Evolutionary conservation across 2,797 vertebrate genomes (phyloP).

Genomic region (Girardinus metallicus): DNA sequence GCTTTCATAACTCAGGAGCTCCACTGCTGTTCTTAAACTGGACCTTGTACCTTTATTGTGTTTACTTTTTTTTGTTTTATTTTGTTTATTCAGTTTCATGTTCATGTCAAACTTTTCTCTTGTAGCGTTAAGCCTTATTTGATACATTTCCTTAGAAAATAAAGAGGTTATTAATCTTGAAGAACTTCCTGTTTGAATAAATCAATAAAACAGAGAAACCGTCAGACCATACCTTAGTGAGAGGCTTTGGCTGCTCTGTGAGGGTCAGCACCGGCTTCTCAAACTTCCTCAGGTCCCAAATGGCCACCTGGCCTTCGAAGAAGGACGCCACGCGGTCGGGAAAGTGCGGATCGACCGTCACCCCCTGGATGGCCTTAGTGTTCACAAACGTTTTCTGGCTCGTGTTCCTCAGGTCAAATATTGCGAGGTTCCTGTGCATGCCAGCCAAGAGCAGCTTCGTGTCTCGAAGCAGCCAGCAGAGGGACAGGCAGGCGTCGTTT

Average conservation of each 20-base stretch:
- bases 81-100: constrained; percentile 1
- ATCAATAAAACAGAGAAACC: neutral
- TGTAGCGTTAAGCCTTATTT: neutral
- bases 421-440: constrained; percentile 97
- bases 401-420: constrained; percentile 96
- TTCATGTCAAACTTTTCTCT: neutral
- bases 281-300: constrained; percentile 98
- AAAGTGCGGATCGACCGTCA: constrained; percentile 95
- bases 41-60: neutral
- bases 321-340: constrained; percentile 95
- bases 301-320: constrained; percentile 97
- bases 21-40: neutral
- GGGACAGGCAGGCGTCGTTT: constrained; percentile 96
- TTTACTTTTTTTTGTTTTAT: neutral
- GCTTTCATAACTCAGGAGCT: neutral
- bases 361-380: constrained; percentile 98
- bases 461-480: constrained; percentile 96
- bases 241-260: constrained; percentile 94
- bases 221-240: constrained; percentile 83
- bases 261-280: constrained; percentile 97
- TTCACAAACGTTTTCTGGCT: constrained; percentile 99
- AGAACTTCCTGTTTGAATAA: too few species aligned
- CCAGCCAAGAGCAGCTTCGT: constrained; percentile 95
- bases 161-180: neutral
- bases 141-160: neutral